A percentile compares a stretch with the other conserved stretches of the same genome.
These are phyloP conservation scores for Furcifer pardalis DNA, from an alignment of 2,797 vertebrate species.

Conservation along the genomic window DNA sequence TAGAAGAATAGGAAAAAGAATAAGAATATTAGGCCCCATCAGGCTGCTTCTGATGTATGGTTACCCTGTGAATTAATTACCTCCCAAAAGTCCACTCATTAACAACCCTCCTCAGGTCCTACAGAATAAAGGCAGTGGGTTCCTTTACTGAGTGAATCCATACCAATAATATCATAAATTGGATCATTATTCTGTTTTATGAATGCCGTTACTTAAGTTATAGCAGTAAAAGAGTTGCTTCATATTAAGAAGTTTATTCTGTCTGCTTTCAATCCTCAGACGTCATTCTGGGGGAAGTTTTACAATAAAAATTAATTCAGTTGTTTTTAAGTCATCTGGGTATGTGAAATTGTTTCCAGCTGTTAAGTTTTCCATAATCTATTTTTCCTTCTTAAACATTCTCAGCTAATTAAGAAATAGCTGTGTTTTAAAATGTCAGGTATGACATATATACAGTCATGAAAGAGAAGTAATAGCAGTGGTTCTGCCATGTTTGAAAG, in stretches of 20 bases:
- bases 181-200: neutral
- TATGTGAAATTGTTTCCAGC: slow-evolving; percentile 80
- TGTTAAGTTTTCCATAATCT: slow-evolving; percentile 80
- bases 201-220: neutral
- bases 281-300: slow-evolving; percentile 69
- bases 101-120: too few species aligned
- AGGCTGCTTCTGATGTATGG: too few species aligned
- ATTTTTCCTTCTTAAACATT: slow-evolving; percentile 65
- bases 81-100: too few species aligned
- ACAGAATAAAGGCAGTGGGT: too few species aligned
- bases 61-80: too few species aligned
- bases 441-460: slow-evolving; percentile 74
- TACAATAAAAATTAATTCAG: slow-evolving; percentile 72
- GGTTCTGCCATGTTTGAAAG: slow-evolving; percentile 65
- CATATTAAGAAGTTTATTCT: slow-evolving; percentile 69
- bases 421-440: slow-evolving; percentile 82
- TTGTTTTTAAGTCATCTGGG: slow-evolving; percentile 79
- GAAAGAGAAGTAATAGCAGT: slow-evolving; percentile 70
- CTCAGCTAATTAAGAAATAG: slow-evolving; percentile 79
- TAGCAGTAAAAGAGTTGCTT: slow-evolving; percentile 34
- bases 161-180: neutral
- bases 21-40: too few species aligned
- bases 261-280: slow-evolving; percentile 76
- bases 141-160: too few species aligned
- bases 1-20: too few species aligned